phyloP scores from a whole-genome alignment of 2,888 invertebrate genomes.

The Trichopria drosophilae region DNA sequence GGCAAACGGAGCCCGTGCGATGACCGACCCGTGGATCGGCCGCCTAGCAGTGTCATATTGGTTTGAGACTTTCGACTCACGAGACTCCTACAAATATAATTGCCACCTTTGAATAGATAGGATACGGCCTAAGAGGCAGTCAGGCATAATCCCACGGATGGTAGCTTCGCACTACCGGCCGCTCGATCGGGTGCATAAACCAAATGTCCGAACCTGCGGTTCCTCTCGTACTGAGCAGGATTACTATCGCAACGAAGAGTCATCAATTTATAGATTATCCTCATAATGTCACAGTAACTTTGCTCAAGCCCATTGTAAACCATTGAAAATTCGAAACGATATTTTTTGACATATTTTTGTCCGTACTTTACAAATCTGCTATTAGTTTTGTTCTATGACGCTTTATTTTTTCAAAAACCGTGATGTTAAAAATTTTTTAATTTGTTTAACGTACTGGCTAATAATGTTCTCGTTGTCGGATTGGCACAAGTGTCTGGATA shows the following conservation, averaged over 20 bases:
- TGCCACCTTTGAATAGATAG: slow-evolving; percentile 63
- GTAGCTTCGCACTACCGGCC: slow-evolving; percentile 70
- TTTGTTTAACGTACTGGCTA: too few species aligned
- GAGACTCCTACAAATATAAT: slow-evolving; percentile 58
- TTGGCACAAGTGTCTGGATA: too few species aligned
- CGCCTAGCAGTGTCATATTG: slow-evolving; percentile 55
- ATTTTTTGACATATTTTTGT: too few species aligned
- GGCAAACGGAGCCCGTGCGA: slow-evolving; percentile 38
- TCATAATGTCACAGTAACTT: too few species aligned
- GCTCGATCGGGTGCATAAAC: slow-evolving; percentile 65
- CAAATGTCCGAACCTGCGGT: slow-evolving; percentile 66
- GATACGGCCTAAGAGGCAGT: slow-evolving; percentile 68
- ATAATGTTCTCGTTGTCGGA: too few species aligned
- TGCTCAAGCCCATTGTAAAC: too few species aligned
- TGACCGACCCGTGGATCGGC: slow-evolving; percentile 26
- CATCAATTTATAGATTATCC: too few species aligned
- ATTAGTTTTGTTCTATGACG: too few species aligned
- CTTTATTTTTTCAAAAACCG: too few species aligned
- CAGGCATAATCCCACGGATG: slow-evolving; percentile 67
- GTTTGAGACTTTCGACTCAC: slow-evolving; percentile 60
- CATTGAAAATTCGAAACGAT: too few species aligned
- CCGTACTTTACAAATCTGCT: too few species aligned
- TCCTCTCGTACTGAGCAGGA: slow-evolving; percentile 64
- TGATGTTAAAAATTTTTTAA: too few species aligned
- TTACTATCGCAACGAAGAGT: slow-evolving; percentile 62